Percentiles rank a stretch among this genome's conserved stretches.
phyloP scores from a whole-genome alignment of 2,797 vertebrate genomes.

The Rhincodon typus region DNA sequence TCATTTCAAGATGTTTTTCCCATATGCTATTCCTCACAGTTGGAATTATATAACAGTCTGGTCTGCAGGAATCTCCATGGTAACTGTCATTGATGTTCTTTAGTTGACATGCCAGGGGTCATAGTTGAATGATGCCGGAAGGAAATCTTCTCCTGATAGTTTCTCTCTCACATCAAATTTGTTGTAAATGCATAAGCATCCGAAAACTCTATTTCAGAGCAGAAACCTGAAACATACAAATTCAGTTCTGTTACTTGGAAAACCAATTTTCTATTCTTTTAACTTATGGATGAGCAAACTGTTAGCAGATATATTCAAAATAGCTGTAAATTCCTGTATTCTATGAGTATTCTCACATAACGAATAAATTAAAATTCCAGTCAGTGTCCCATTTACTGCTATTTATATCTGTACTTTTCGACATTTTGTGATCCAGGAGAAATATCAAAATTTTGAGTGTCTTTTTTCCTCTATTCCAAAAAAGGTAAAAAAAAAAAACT shows the following conservation, averaged over 20 bases:
- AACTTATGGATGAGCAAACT: not conserved
- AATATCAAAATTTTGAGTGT: not conserved
- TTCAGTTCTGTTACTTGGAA: not conserved
- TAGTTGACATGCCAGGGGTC: not conserved
- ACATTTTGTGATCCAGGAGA: not conserved
- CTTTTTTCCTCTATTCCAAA: not conserved
- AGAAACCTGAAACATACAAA: no score
- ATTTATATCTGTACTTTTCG: not conserved
- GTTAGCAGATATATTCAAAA: not conserved
- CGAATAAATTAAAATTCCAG: not conserved
- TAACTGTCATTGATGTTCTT: slow-evolving; percentile 8
- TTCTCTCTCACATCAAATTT: no score
- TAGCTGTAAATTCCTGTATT: not conserved
- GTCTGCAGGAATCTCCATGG: not conserved
- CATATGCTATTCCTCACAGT: not conserved
- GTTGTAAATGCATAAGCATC: no score
- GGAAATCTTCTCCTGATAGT: not conserved
- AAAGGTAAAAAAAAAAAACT: slow-evolving; percentile 23
- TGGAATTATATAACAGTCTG: not conserved
- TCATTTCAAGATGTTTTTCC: not conserved
- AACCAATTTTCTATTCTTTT: not conserved
- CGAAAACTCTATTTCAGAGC: no score
- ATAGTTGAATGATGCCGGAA: not conserved
- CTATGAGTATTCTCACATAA: not conserved
- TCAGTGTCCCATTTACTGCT: not conserved